These are phyloP conservation scores for Bufo gargarizans DNA, from an alignment of 2,113 vertebrate genomes.

Conservation along the genomic window DNA sequence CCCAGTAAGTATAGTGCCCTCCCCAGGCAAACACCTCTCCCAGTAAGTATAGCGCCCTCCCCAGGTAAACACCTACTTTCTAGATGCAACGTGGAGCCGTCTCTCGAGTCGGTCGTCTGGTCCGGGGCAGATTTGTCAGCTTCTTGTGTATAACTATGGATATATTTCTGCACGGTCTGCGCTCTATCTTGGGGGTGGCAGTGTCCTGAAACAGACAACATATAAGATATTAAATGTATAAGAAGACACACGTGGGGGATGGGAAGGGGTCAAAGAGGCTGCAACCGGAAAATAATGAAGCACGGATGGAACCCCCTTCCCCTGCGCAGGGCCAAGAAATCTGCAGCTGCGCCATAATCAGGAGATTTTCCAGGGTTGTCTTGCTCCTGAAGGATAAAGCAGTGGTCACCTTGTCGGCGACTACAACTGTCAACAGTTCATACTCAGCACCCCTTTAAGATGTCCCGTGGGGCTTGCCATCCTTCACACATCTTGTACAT, in stretches of 20 bases:
- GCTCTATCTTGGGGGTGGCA: constrained; percentile 70
- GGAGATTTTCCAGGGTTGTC: too few species aligned
- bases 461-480: not conserved
- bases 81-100: constrained; percentile 69
- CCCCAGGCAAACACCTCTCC: too few species aligned
- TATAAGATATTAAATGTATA: not conserved
- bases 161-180: constrained; percentile 74
- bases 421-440: not conserved
- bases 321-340: not conserved
- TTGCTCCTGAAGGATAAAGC: too few species aligned
- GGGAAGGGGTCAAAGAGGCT: not conserved
- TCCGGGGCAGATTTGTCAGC: constrained; percentile 63
- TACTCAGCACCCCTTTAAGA: not conserved
- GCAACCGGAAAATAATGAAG: not conserved
- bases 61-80: constrained; percentile 72
- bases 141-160: constrained; percentile 60
- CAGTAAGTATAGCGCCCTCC: not conserved
- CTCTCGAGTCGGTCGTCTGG: constrained; percentile 61
- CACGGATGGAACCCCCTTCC: not conserved
- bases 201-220: constrained; percentile 69
- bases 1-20: too few species aligned
- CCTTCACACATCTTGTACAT: not conserved
- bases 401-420: not conserved
- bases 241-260: not conserved
- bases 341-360: too few species aligned